Evolutionary conservation across 2,113 vertebrate species (phyloP).

Genomic region (Garra rufa): DNA sequence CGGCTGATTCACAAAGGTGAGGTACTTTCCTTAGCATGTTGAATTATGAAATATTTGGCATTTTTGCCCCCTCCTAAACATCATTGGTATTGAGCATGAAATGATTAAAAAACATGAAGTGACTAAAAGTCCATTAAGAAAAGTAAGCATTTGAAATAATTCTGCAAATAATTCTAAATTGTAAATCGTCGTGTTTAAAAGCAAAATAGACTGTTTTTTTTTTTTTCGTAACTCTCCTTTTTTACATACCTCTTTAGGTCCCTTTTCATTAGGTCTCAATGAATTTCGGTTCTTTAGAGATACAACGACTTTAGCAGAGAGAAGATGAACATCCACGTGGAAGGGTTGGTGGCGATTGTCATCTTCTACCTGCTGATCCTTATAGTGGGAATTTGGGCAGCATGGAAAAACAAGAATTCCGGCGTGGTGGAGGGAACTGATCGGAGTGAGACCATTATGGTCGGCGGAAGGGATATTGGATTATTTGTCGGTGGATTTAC

Average conservation of each 20-base stretch:
- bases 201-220: neutral
- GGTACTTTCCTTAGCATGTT: neutral
- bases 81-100: neutral
- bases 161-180: too few relatives aligned
- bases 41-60: neutral
- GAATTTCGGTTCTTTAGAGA: slow-evolving; percentile 75
- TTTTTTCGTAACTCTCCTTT: neutral
- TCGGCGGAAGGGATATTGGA: slow-evolving; percentile 96
- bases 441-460: slow-evolving; percentile 95
- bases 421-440: slow-evolving; percentile 81
- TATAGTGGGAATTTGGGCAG: slow-evolving; percentile 96
- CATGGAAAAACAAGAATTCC: slow-evolving; percentile 96
- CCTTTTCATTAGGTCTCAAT: slow-evolving; percentile 74
- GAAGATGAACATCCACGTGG: slow-evolving; percentile 89
- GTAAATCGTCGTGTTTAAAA: neutral
- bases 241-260: neutral
- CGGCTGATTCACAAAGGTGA: slow-evolving; percentile 46
- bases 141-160: neutral
- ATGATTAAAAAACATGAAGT: neutral
- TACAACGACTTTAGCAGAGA: slow-evolving; percentile 61
- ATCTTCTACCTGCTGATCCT: slow-evolving; percentile 94
- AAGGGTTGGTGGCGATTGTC: slow-evolving; percentile 93
- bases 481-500: slow-evolving; percentile 96
- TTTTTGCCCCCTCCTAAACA: neutral
- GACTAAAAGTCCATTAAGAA: neutral